These are phyloP conservation scores for Etia nguti DNA, from an alignment of 2,113 vertebrate species.

Conservation along the genomic window DNA sequence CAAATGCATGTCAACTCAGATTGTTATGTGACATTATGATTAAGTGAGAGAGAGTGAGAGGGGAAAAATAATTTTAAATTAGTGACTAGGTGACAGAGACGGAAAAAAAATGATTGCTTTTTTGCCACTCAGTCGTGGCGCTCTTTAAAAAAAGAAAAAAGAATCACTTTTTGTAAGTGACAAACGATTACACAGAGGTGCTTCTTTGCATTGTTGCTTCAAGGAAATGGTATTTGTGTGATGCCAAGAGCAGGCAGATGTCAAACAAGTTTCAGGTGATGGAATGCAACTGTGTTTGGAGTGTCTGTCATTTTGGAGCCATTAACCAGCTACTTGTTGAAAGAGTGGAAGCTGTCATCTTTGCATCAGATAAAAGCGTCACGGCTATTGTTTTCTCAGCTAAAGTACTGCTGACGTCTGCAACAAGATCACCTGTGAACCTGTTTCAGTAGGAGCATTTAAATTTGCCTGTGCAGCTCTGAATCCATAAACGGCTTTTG, in stretches of 20 bases:
- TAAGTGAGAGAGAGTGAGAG: not conserved
- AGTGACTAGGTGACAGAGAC: not conserved
- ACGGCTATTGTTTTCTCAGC: constrained; percentile 51
- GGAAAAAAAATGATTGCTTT: not conserved
- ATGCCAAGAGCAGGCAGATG: constrained; percentile 53
- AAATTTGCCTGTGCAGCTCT: not conserved
- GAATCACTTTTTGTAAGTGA: not conserved
- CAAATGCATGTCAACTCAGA: not conserved
- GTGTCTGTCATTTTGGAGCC: constrained; percentile 59
- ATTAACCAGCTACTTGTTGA: constrained; percentile 60
- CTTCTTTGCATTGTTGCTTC: constrained; percentile 47
- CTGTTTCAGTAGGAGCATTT: constrained; percentile 6
- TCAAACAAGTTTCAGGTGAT: constrained; percentile 63
- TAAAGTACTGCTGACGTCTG: constrained; percentile 44
- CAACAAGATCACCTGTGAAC: constrained; percentile 21
- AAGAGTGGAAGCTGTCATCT: constrained; percentile 61
- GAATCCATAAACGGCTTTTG: not conserved
- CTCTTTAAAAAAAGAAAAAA: not conserved
- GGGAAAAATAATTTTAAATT: not conserved
- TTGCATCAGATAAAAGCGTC: constrained; percentile 48
- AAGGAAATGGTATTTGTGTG: constrained; percentile 48
- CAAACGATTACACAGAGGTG: constrained; percentile 32
- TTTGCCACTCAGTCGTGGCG: not conserved
- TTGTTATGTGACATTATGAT: not conserved
- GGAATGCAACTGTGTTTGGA: constrained; percentile 60